phyloP scores from a whole-genome alignment of 2,888 invertebrate species.

The Dinocampus coccinellae region DNA sequence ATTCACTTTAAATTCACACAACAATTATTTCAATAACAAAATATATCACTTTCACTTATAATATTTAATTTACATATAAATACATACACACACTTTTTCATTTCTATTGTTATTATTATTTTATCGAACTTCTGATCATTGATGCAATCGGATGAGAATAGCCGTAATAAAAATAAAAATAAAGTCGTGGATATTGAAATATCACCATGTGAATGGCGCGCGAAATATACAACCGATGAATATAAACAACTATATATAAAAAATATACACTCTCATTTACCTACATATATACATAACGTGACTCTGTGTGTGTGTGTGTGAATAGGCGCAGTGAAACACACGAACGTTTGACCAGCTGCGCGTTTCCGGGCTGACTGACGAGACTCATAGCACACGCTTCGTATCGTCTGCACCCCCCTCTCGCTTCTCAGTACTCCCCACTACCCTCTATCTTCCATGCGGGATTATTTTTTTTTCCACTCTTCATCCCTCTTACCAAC shows the following conservation, averaged over 20 bases:
- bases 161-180: neutral
- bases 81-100: neutral
- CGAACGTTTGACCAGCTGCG: conserved; percentile 46
- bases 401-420: conserved; percentile 35
- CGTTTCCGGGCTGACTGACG: conserved; percentile 59
- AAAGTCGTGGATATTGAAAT: neutral
- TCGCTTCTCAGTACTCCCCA: neutral
- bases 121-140: neutral
- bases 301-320: neutral
- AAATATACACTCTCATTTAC: too few species aligned
- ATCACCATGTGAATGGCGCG: neutral
- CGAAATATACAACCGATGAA: neutral
- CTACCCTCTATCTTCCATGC: too few species aligned
- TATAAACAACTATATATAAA: too few species aligned
- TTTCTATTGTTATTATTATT: neutral
- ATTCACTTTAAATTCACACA: conserved; percentile 1
- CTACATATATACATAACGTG: too few species aligned
- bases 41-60: too few species aligned
- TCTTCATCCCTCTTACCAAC: neutral
- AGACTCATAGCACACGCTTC: conserved; percentile 50
- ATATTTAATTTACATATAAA: neutral
- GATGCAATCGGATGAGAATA: neutral
- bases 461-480: neutral
- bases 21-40: neutral
- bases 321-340: conserved; percentile 11